A percentile compares a stretch with the other conserved stretches of the same genome.
phyloP scores from a whole-genome alignment of 2,888 invertebrate genomes.

The Drosophila histrio region DNA sequence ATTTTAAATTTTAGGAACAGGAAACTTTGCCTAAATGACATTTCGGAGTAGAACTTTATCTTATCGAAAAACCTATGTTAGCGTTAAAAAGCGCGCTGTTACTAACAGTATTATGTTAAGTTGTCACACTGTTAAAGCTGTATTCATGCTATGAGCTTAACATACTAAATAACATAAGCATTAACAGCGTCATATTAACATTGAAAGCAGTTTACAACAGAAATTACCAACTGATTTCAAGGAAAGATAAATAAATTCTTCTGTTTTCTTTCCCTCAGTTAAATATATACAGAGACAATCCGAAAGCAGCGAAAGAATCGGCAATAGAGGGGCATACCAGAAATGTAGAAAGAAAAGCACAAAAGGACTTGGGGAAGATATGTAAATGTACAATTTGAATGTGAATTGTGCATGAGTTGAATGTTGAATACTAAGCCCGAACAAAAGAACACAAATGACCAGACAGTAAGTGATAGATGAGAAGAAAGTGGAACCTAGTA shows the following conservation, averaged over 20 bases:
- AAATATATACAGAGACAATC: background rate
- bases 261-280: too few relatives aligned
- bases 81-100: background rate
- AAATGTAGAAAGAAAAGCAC: background rate
- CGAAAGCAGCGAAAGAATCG: slow-evolving; percentile 8
- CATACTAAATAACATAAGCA: background rate
- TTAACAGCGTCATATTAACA: background rate
- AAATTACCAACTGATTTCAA: background rate
- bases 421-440: background rate
- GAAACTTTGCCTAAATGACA: too few relatives aligned
- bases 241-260: too few relatives aligned
- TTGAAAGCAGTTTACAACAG: background rate
- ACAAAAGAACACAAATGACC: slow-evolving; percentile 2
- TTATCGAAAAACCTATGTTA: too few relatives aligned
- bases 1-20: too few relatives aligned
- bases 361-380: background rate
- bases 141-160: background rate
- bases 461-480: background rate
- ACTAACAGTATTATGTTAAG: background rate
- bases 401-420: background rate
- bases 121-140: background rate
- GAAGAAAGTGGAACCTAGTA: background rate
- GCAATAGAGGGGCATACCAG: background rate
- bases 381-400: slow-evolving; percentile 12
- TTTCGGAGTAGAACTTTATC: too few relatives aligned